phyloP scores from a whole-genome alignment of 2,888 invertebrate genomes.

The Eilema griseolum region DNA sequence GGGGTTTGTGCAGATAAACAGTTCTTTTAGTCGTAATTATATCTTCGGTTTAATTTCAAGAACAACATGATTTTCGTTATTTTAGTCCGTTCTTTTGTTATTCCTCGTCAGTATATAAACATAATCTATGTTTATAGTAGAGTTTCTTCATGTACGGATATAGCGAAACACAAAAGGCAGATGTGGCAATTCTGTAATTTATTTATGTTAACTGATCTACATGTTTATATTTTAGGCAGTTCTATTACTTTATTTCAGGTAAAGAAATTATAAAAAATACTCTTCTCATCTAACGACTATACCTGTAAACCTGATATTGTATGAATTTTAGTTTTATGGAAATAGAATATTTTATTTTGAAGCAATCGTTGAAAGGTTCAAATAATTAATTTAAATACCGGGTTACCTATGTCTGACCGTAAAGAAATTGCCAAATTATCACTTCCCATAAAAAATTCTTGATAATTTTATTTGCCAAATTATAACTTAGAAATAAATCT shows the following conservation, averaged over 20 bases:
- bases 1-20: too few species aligned
- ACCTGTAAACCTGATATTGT: neutral
- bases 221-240: constrained; percentile 3
- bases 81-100: neutral
- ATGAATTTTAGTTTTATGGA: too few species aligned
- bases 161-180: constrained; percentile 4
- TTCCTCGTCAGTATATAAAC: constrained; percentile 4
- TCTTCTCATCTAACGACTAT: neutral
- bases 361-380: too few species aligned
- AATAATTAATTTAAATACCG: too few species aligned
- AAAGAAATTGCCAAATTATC: too few species aligned
- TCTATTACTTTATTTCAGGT: neutral
- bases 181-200: constrained; percentile 4
- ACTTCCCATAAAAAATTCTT: too few species aligned
- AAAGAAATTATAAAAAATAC: neutral
- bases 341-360: too few species aligned
- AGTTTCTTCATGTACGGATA: neutral
- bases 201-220: neutral
- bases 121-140: neutral
- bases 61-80: neutral
- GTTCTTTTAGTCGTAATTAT: too few species aligned
- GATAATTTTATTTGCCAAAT: too few species aligned
- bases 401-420: too few species aligned
- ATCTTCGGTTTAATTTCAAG: neutral
- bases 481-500: too few species aligned